phyloP scores from a whole-genome alignment of 2,888 invertebrate genomes.

The Andrena praecox region DNA sequence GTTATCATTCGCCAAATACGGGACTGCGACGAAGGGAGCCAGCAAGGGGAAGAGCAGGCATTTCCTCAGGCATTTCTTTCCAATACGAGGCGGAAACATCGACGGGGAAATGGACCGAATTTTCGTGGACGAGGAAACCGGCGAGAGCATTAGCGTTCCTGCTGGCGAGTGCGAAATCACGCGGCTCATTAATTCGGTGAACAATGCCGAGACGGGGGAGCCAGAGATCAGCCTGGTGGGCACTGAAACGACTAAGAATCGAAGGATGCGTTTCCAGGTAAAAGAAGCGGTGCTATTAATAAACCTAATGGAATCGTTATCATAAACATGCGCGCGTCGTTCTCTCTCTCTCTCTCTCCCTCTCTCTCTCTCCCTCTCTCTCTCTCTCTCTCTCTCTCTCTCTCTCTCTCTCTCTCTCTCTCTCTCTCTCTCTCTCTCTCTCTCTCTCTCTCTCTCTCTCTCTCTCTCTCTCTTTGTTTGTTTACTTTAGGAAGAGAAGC shows the following conservation, averaged over 20 bases:
- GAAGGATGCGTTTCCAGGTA: slow-evolving; percentile 80
- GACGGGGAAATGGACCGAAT: slow-evolving; percentile 68
- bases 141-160: slow-evolving; percentile 73
- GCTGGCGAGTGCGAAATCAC: slow-evolving; percentile 46
- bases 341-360: background rate
- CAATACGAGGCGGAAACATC: background rate
- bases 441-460: too few species aligned
- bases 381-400: too few species aligned
- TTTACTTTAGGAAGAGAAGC: too few species aligned
- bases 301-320: background rate
- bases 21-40: slow-evolving; percentile 9
- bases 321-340: too few species aligned
- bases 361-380: background rate
- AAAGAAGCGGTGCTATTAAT: background rate
- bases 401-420: too few species aligned
- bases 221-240: slow-evolving; percentile 72
- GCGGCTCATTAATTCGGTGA: slow-evolving; percentile 59
- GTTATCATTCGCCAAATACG: slow-evolving; percentile 24
- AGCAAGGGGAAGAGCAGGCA: slow-evolving; percentile 6
- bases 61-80: background rate
- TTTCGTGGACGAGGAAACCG: slow-evolving; percentile 80
- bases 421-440: background rate
- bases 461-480: too few species aligned
- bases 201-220: slow-evolving; percentile 81
- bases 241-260: slow-evolving; percentile 36